phyloP scores from a whole-genome alignment of 2,113 vertebrate species.

The Cyprinodon tularosa region DNA sequence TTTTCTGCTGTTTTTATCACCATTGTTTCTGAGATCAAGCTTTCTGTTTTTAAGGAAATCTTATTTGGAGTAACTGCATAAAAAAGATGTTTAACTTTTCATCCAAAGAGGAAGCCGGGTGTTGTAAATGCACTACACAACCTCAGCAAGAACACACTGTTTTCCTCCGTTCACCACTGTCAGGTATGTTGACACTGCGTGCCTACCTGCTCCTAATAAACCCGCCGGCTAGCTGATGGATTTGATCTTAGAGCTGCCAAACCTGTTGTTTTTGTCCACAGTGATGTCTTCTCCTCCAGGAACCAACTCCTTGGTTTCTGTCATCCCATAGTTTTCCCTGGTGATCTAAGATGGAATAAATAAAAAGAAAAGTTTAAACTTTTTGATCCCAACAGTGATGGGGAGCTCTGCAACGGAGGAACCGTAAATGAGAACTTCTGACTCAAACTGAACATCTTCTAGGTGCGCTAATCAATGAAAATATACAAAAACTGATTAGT shows the following conservation, averaged over 20 bases:
- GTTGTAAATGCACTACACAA: too few relatives aligned
- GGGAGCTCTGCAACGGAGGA: too few relatives aligned
- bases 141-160: neutral
- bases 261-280: constrained; percentile 92
- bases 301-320: constrained; percentile 89
- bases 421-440: too few relatives aligned
- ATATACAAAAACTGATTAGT: too few relatives aligned
- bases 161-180: constrained; percentile 59
- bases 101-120: too few relatives aligned
- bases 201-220: neutral
- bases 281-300: constrained; percentile 87
- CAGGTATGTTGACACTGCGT: constrained; percentile 31
- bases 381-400: neutral
- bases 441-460: too few relatives aligned
- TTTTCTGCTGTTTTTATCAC: neutral
- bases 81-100: too few relatives aligned
- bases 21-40: too few relatives aligned
- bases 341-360: constrained; percentile 83
- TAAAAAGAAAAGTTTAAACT: constrained; percentile 7
- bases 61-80: too few relatives aligned
- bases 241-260: constrained; percentile 16
- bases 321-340: constrained; percentile 92
- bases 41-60: too few relatives aligned
- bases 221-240: constrained; percentile 2
- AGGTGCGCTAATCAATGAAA: too few relatives aligned